phyloP scores from a whole-genome alignment of 2,888 invertebrate species.

The Metellina segmentata region DNA sequence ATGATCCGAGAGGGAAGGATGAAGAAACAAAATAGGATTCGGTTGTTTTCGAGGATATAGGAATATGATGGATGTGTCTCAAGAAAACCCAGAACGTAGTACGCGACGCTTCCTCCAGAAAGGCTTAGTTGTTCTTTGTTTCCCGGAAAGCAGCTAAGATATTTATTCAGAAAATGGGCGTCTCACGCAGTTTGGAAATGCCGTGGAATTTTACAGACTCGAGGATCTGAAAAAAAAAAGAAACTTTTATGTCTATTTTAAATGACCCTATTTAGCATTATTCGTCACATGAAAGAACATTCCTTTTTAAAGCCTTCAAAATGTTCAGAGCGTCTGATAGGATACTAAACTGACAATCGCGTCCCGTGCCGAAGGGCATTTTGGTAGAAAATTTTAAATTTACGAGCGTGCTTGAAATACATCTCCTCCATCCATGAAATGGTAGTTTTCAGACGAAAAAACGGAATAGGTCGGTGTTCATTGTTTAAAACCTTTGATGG shows the following conservation, averaged over 20 bases:
- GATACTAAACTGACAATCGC: too few species aligned
- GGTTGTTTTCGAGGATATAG: constrained; percentile 25
- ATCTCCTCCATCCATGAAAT: too few species aligned
- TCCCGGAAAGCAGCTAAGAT: not conserved
- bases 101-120: constrained; percentile 17
- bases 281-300: not conserved
- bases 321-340: too few species aligned
- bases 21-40: constrained; percentile 9
- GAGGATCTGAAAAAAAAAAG: not conserved
- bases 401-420: too few species aligned
- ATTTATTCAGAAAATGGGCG: constrained; percentile 25
- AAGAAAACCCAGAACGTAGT: not conserved
- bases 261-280: not conserved
- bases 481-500: too few species aligned
- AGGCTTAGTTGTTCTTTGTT: constrained; percentile 25
- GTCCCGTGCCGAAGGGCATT: too few species aligned
- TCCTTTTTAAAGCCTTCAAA: not conserved
- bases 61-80: constrained; percentile 44
- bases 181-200: not conserved
- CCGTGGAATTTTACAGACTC: not conserved
- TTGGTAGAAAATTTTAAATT: too few species aligned
- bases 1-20: not conserved
- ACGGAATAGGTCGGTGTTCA: too few species aligned
- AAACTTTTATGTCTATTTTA: not conserved
- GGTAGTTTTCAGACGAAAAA: too few species aligned